Percentiles rank a stretch among this genome's conserved stretches.
Evolutionary conservation across 1,140 invertebrate genomes (phyloP).

Genomic region (Drosophila ironensis): DNA sequence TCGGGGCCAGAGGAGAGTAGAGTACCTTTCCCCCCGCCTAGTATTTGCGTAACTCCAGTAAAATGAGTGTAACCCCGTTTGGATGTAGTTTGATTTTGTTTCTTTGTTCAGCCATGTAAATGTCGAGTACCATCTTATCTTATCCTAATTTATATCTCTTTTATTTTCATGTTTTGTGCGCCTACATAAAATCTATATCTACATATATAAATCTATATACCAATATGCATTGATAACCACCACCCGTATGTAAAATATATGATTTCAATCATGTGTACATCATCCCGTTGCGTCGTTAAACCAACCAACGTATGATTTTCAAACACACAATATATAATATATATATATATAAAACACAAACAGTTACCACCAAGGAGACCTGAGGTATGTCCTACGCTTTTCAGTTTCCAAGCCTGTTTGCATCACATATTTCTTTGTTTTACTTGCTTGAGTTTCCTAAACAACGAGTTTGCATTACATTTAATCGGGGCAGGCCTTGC

Average conservation of each 20-base stretch:
- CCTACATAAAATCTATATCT: conserved; percentile 52
- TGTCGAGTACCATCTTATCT: conserved; percentile 44
- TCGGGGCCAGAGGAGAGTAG: no score
- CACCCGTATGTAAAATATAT: conserved; percentile 40
- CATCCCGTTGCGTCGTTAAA: conserved; percentile 57
- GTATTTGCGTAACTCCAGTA: no score
- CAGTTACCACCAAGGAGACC: conserved; percentile 91
- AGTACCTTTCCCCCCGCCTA: no score
- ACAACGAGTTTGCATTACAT: conserved; percentile 34
- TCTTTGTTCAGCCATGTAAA: conserved; percentile 22
- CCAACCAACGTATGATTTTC: conserved; percentile 69
- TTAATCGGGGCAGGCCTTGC: not conserved
- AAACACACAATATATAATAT: conserved; percentile 39
- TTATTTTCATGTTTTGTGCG: conserved; percentile 77
- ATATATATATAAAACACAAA: conserved; percentile 73
- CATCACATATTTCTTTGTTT: conserved; percentile 16
- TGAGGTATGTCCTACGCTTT: conserved; percentile 86
- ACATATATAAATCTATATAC: conserved; percentile 29
- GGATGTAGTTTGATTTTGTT: conserved; percentile 11
- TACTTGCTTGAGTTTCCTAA: conserved; percentile 31
- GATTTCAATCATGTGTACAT: conserved; percentile 68
- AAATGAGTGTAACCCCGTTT: conserved; percentile 1
- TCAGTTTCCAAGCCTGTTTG: conserved; percentile 49
- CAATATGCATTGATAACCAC: conserved; percentile 26
- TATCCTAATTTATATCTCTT: conserved; percentile 62